Conservation (phyloP, 2,113 vertebrate species). For the Pomatorhinus ruficollis region DNA sequence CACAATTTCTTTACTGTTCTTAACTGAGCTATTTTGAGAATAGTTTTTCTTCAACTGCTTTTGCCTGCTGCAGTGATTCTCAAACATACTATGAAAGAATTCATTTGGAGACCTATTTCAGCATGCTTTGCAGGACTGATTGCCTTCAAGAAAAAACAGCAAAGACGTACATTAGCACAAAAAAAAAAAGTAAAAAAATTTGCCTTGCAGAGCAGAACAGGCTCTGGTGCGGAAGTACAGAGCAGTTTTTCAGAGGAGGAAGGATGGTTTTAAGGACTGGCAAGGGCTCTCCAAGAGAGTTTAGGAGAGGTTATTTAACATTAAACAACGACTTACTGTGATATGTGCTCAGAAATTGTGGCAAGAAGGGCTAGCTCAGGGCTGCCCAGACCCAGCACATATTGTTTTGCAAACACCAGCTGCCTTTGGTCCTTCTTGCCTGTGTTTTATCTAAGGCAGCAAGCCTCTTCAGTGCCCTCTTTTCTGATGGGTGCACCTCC, state of each 20-base stretch:
- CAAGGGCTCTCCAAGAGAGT: neutral
- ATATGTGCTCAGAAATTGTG: neutral
- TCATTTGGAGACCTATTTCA: constrained; percentile 32
- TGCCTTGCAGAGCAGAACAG: neutral
- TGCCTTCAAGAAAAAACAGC: neutral
- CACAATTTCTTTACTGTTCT: neutral
- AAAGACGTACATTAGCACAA: neutral
- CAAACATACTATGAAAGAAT: neutral
- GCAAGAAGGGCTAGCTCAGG: neutral
- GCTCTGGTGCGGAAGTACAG: neutral
- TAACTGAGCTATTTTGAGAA: constrained; percentile 23
- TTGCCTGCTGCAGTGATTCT: constrained; percentile 2
- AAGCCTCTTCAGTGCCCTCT: neutral
- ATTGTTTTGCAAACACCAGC: neutral
- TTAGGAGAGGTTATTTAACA: neutral
- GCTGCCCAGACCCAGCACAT: neutral
- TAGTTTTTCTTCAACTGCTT: constrained; percentile 22
- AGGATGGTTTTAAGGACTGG: neutral
- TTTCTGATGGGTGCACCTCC: neutral
- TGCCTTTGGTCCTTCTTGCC: neutral
- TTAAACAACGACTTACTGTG: neutral
- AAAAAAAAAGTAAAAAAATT: neutral
- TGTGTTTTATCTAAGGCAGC: neutral
- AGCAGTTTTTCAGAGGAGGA: neutral
- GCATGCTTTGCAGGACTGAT: neutral